These are phyloP conservation scores for Camponotus fellah DNA, from an alignment of 2,888 invertebrate genomes.

Conservation along the genomic window DNA sequence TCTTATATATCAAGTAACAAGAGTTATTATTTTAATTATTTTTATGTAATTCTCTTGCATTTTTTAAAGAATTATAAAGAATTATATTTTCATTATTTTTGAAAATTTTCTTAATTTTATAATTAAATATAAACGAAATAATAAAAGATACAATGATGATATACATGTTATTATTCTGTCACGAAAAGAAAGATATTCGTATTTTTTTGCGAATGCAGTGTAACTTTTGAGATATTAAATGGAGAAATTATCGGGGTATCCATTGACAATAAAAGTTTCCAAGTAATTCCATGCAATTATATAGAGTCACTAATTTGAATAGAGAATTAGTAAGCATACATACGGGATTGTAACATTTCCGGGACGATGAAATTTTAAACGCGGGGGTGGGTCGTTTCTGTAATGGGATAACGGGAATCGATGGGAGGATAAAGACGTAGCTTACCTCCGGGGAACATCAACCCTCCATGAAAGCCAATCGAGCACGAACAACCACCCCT, in stretches of 20 bases:
- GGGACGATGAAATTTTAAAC: constrained; percentile 55
- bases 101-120: background rate
- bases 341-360: constrained; percentile 25
- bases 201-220: background rate
- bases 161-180: background rate
- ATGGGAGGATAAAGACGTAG: constrained; percentile 52
- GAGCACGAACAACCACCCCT: constrained; percentile 56
- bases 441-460: constrained; percentile 40
- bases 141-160: background rate
- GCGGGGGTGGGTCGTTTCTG: constrained; percentile 37
- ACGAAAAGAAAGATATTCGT: background rate
- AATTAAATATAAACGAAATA: background rate
- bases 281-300: constrained; percentile 45
- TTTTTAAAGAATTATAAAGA: background rate
- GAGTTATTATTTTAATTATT: background rate
- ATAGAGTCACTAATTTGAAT: constrained; percentile 44
- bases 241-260: background rate
- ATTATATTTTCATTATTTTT: background rate
- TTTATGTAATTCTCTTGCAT: background rate
- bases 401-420: constrained; percentile 56
- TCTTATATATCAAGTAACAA: background rate
- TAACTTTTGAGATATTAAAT: constrained; percentile 3
- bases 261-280: constrained; percentile 31
- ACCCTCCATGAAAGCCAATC: constrained; percentile 59
- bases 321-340: constrained; percentile 5